These are phyloP conservation scores for Morinoia aosen DNA, from an alignment of 2,888 invertebrate genomes.

Conservation along the genomic window DNA sequence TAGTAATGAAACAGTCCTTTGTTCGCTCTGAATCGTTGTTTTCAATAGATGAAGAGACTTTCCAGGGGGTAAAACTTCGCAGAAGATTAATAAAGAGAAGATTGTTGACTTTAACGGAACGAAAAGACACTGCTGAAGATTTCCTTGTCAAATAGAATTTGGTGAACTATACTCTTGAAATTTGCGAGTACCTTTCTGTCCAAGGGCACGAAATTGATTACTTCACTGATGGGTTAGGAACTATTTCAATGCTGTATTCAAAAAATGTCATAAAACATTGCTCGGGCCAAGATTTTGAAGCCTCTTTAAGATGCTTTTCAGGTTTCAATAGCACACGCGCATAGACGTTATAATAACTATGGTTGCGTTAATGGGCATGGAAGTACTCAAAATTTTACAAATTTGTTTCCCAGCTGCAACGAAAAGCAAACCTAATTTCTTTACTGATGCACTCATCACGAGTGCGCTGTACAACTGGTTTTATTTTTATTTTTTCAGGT, in stretches of 20 bases:
- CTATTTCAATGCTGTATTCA: not conserved
- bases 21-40: not conserved
- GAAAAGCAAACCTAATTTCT: no score
- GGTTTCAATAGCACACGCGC: not conserved
- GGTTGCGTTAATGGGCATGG: no score
- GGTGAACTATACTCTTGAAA: not conserved
- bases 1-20: not conserved
- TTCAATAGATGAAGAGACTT: not conserved
- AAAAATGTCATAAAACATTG: not conserved
- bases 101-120: no score
- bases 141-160: not conserved
- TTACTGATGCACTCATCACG: no score
- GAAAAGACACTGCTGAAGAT: no score
- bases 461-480: no score
- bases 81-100: no score
- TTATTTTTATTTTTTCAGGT: no score
- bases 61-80: not conserved
- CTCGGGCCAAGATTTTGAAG: not conserved
- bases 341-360: not conserved
- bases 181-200: not conserved
- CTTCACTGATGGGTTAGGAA: not conserved
- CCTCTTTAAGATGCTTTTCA: not conserved
- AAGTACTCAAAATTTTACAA: no score
- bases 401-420: no score
- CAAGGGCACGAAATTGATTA: not conserved